Base-by-base conservation (phyloP, 35 echinoderm and acorn worm species). In the Amphiura filiformis region DNA sequence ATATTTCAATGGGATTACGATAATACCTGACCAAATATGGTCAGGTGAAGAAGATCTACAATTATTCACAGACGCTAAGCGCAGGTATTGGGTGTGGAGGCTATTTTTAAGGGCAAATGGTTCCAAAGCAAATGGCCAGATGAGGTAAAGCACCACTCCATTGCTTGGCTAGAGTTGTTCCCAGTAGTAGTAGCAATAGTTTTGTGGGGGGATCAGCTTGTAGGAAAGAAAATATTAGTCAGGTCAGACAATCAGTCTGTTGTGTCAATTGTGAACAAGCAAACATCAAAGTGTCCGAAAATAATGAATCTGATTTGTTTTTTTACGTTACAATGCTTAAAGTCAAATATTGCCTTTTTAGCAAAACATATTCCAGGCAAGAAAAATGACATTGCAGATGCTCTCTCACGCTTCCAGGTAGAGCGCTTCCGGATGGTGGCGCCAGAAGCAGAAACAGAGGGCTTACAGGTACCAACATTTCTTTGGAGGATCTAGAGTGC, bases 191-290 rank as follows among this genome's bases (percentile, higher is more conserved):
- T 90, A 7, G 81, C 56, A 37, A 13, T 90, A 31, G 42, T 34
- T 90, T 13, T 90, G 75, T 82, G 81, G 78, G n/a, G n/a, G 7
- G 26, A 32, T 0, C 34, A 2, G 4, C 23, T 91, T 26, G 32
- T 15, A 13, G 40, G 31, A 4, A 78, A 79, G 31, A 47, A 33
- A 26, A 83, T 52, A 28, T 1, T 91, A 39, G 77, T 91, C 39
- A 88, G 82, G 57, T 85, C 30, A 34, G 89, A 91, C 38, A 91
- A 88, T 32, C 76, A 82, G 78, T 85, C 34, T 75, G n/a, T 92
- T 0, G 84, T 88, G 0, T 0, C 47, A 17, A 40, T 88, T 31
- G 39, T 88, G 20, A 90, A 90, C 86, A 38, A 38, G 20, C 77
- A 87, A 39, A 91, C 88, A 15, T 83, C 88, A 9, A 82, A 76